Evolutionary conservation across 2,113 vertebrate species (phyloP).

Genomic region (Carassius carassius): DNA sequence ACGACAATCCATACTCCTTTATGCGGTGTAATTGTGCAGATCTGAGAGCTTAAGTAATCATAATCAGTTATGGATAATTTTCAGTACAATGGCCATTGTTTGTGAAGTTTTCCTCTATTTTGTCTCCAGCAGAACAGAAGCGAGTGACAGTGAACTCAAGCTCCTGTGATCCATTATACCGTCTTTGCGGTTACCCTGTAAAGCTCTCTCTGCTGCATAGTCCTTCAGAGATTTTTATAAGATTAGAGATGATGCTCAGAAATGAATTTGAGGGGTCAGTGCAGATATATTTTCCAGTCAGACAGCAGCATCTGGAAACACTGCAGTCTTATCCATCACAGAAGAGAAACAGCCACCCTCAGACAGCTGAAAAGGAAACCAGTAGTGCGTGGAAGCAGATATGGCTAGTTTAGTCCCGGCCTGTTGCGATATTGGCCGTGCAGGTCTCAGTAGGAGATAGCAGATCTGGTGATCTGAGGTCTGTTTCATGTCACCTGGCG

Average conservation of each 20-base stretch:
- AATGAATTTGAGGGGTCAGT: constrained; percentile 38
- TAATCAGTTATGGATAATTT: constrained; percentile 37
- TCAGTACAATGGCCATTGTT: constrained; percentile 30
- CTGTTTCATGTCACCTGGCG: constrained; percentile 1
- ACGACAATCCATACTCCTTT: neutral
- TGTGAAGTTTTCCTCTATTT: constrained; percentile 28
- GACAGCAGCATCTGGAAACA: constrained; percentile 12
- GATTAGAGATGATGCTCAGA: constrained; percentile 28
- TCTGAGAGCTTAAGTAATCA: constrained; percentile 45
- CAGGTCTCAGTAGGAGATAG: constrained; percentile 62
- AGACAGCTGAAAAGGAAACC: constrained; percentile 13
- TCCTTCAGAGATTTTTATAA: constrained; percentile 21
- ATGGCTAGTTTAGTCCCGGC: constrained; percentile 47
- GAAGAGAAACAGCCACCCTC: constrained; percentile 12
- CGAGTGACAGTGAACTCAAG: neutral
- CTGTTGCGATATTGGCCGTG: constrained; percentile 64
- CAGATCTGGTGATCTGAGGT: constrained; percentile 46
- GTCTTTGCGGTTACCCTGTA: neutral
- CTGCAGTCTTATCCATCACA: constrained; percentile 31
- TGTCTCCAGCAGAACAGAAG: neutral
- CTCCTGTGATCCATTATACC: neutral
- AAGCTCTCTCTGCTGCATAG: constrained; percentile 20
- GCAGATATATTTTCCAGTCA: constrained; percentile 34
- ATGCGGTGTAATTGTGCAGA: constrained; percentile 6
- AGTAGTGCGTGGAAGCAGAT: constrained; percentile 33